phyloP scores from a whole-genome alignment of 2,888 invertebrate genomes.

The Pseudanteris insignis region DNA sequence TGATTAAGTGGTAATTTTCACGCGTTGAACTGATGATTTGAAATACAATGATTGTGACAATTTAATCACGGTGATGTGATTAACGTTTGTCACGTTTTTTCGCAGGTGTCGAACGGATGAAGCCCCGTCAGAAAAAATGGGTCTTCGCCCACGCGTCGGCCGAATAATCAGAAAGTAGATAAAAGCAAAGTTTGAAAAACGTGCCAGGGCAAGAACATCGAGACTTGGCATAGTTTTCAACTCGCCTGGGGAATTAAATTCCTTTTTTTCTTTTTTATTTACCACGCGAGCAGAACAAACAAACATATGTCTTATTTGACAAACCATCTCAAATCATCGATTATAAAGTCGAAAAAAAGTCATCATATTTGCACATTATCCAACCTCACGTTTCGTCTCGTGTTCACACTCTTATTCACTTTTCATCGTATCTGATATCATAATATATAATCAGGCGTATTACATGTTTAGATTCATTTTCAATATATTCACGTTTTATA shows the following conservation, averaged over 20 bases:
- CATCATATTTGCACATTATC: slow-evolving; percentile 32
- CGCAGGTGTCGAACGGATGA: too few relatives aligned
- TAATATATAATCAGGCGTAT: too few relatives aligned
- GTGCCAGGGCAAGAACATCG: slow-evolving; percentile 54
- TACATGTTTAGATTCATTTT: too few relatives aligned
- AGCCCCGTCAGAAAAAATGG: too few relatives aligned
- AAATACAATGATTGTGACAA: too few relatives aligned
- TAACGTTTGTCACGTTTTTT: too few relatives aligned
- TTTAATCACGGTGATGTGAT: too few relatives aligned
- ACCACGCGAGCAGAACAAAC: slow-evolving; percentile 37
- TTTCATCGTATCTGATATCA: slow-evolving; percentile 14
- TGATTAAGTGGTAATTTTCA: too few relatives aligned
- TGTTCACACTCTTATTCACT: slow-evolving; percentile 21
- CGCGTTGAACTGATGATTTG: too few relatives aligned
- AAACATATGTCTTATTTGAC: slow-evolving; percentile 15
- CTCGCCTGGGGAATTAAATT: slow-evolving; percentile 31
- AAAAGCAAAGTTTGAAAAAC: slow-evolving; percentile 34
- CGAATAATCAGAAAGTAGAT: neutral
- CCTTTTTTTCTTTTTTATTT: slow-evolving; percentile 7
- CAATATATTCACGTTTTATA: too few relatives aligned
- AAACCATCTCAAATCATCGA: slow-evolving; percentile 24
- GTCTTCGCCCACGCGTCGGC: slow-evolving; percentile 53
- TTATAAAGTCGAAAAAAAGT: neutral
- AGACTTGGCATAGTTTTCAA: slow-evolving; percentile 55
- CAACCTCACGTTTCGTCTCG: slow-evolving; percentile 32